Base-by-base conservation (phyloP, 2,113 vertebrate genomes). In the Tragelaphus buxtoni region DNA sequence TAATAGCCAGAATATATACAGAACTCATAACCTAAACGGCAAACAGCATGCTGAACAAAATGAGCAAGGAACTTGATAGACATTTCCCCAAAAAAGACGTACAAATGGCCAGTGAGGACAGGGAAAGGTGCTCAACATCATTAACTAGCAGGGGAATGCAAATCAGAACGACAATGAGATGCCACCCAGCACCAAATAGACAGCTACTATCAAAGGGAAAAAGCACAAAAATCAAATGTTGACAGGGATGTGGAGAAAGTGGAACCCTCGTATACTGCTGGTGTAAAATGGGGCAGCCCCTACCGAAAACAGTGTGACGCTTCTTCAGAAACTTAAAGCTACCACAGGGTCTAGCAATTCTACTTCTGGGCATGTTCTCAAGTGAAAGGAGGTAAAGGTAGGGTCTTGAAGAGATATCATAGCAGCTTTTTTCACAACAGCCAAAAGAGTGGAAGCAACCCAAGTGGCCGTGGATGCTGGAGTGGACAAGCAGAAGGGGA, bases 391-490 rank as follows among this genome's bases (percentile, higher is more conserved):
- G 2, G 11, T 14, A 24, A 74, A 28, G 58, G 30, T 42, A 10
- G 32, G 22, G 42, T 32, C 22, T 18, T 4, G 16, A 35, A 22
- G 53, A 76, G 22, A 3, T 4, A 4, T 3, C 81, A 9, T 2
- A 7, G 65, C 81, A 60, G 24, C 53, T 6, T 20, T 17, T 2
- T 20, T 47, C 65, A 10, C 10, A 32, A 26, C 10, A 22, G 65
- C 82, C 18, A 3, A 8, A n/a, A 32, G 28, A 0, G 39, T 4
- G 16, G 10, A 4, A 9, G 76, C 58, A 4, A 3, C 39, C 30
- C 5, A 3, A 1, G 8, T 0, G 24, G 14, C 76, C 92, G 0
- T 26, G 3, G 9, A 1, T 2, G 10, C 9, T 3, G 1, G 30
- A 4, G 3, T 1, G 39, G 9, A 9, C 20, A 4, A 16, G 10